Evolutionary conservation across 37 sponge, comb jelly and placozoan species (phyloP), one percentile per base, ranked within the genome.

Genomic region (Halisarca cf. caerulea): DNA sequence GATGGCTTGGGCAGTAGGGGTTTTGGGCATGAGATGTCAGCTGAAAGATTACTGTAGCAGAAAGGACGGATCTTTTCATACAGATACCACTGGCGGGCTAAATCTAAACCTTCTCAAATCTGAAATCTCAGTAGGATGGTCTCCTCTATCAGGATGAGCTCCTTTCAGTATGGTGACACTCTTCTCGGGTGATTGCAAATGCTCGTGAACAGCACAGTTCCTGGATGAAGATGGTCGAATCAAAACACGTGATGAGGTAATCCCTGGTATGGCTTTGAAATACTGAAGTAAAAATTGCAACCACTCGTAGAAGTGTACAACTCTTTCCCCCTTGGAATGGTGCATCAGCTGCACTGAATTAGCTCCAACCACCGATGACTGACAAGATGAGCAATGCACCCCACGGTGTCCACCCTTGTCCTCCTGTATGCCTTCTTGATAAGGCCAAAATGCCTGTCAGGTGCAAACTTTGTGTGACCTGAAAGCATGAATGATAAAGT

Each of bases 31-130:
- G 71, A 32, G 1, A 69, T 3, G 33, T 69, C 71, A 18, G 32
- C 34, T 9, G 36, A 20, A 21, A 69, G 34, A 7, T n/a, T 28
- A 36, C 36, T 9, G 2, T 32, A 69, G 7, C 71, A 69, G 36
- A 69, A 69, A 69, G 71, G 71, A 3, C 71, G 2, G 37, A 69
- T 69, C 7, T 69, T 69, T 7, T 69, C 71, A 28, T 69, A 69
- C 2, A 69, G 71, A 7, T 69, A 69, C 71, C 71, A 36, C 3
- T 69, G 71, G 4, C 71, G 3, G 35, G 27, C 4, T 2, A 34
- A 20, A 11, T 11, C 34, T 69, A 69, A 11, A 21, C 71, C 71
- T 28, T 28, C 7, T n/a, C n/a, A n/a, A n/a, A 15, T 32, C 35
- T 3, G 33, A 3, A 69, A 69, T 69, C 37, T 69, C 32, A 3